These are phyloP conservation scores for Oppia nitens DNA, from an alignment of 1,140 invertebrate genomes.

Conservation along the genomic window DNA sequence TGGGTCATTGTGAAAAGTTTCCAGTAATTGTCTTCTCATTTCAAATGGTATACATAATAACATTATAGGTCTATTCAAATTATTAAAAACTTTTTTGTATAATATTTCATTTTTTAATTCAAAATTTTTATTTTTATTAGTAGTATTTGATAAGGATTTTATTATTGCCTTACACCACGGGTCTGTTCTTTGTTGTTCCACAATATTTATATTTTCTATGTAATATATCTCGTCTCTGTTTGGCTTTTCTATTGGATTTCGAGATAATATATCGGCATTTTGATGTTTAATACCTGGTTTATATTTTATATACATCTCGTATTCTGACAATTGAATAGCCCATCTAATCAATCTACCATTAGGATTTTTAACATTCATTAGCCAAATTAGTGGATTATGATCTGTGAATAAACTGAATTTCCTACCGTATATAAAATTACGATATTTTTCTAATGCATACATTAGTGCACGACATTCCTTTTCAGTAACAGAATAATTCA, in stretches of 20 bases:
- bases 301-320: constrained; percentile 27
- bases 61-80: too few species aligned
- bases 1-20: not conserved
- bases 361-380: constrained; percentile 29
- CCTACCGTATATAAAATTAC: constrained; percentile 31
- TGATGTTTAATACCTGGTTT: not conserved
- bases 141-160: not conserved
- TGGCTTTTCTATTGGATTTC: not conserved
- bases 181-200: not conserved
- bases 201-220: not conserved
- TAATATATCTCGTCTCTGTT: not conserved
- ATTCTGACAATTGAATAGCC: constrained; percentile 33
- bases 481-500: constrained; percentile 31
- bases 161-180: not conserved
- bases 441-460: constrained; percentile 30
- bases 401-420: constrained; percentile 36
- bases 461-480: constrained; percentile 36
- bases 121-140: not conserved
- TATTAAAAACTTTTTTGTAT: not conserved
- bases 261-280: not conserved
- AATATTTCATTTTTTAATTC: not conserved
- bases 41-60: not conserved
- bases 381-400: constrained; percentile 32
- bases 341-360: constrained; percentile 31
- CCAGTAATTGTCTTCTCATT: not conserved